Evolutionary conservation across 1,140 invertebrate genomes (phyloP).

Genomic region (Drosophila tsacasi): DNA sequence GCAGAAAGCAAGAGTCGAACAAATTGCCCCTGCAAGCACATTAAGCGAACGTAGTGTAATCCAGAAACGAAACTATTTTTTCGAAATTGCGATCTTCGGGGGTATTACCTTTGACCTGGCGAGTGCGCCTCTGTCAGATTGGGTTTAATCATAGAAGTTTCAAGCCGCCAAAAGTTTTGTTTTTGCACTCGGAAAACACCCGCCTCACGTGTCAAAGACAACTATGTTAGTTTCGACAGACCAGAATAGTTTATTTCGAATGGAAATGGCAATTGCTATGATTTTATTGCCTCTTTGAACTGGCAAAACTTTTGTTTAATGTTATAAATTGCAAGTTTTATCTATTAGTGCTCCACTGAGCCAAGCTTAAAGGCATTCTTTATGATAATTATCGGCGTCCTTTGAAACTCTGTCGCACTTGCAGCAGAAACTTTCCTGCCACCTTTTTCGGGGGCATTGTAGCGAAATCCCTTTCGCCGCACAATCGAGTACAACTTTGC

Average conservation of each 20-base stretch:
- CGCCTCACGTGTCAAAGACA: slow-evolving; percentile 1
- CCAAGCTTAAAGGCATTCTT: background rate
- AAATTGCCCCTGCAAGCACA: slow-evolving; percentile 2
- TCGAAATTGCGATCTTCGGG: background rate
- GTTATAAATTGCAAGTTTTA: slow-evolving; percentile 2
- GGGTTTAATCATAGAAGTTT: slow-evolving; percentile 68
- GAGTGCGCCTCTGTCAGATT: slow-evolving; percentile 26
- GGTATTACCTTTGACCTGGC: slow-evolving; percentile 9
- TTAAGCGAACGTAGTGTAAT: background rate
- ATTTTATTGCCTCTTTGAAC: background rate
- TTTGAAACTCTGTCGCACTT: slow-evolving; percentile 2
- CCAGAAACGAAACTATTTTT: slow-evolving; percentile 5
- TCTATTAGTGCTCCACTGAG: background rate
- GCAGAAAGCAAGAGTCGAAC: slow-evolving; percentile 6
- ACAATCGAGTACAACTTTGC: slow-evolving; percentile 14
- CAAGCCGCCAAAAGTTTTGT: slow-evolving; percentile 44
- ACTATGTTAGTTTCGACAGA: slow-evolving; percentile 3
- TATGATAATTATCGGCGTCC: slow-evolving; percentile 2
- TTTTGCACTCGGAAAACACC: background rate
- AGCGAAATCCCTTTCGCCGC: slow-evolving; percentile 9
- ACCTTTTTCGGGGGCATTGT: background rate
- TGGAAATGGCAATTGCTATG: too few relatives aligned
- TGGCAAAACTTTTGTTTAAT: background rate
- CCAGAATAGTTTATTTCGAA: slow-evolving; percentile 3
- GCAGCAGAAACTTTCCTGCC: slow-evolving; percentile 12